Percentiles rank a stretch among this genome's conserved stretches.
Evolutionary conservation across 2,113 vertebrate species (phyloP).

Genomic region (Cyanocitta stelleri): DNA sequence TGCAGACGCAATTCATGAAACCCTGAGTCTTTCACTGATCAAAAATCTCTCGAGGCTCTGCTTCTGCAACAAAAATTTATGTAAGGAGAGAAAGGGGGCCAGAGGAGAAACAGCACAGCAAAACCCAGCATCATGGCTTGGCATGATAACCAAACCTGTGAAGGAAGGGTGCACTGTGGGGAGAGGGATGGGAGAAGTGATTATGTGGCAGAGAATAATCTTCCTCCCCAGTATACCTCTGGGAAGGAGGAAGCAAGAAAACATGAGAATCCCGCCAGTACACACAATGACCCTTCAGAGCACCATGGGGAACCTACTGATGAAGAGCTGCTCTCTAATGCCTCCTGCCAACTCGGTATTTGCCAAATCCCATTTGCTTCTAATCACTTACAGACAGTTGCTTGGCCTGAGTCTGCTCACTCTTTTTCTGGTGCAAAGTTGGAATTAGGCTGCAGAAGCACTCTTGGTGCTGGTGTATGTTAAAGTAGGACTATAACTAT

Average conservation of each 20-base stretch:
- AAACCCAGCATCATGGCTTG: neutral
- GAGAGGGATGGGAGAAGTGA: neutral
- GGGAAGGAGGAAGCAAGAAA: slow-evolving; percentile 9
- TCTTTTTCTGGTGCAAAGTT: neutral
- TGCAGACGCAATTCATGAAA: slow-evolving; percentile 17
- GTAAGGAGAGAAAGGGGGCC: neutral
- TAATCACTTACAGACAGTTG: slow-evolving; percentile 28
- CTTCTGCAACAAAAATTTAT: slow-evolving; percentile 22
- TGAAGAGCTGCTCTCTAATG: neutral
- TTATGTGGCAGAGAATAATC: neutral
- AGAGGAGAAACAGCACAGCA: neutral
- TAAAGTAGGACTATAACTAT: neutral
- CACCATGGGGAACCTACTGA: neutral
- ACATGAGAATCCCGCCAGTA: neutral
- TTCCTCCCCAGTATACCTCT: neutral
- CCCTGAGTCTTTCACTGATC: neutral
- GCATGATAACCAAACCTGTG: neutral
- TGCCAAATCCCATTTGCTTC: slow-evolving; percentile 41
- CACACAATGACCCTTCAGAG: slow-evolving; percentile 15
- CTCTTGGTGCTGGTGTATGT: neutral
- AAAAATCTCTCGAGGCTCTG: neutral
- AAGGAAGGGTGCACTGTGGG: neutral
- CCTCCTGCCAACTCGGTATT: neutral
- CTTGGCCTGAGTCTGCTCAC: neutral
- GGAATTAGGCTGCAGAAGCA: neutral